Percentiles rank a stretch among this genome's conserved stretches.
Conservation (phyloP, 1,140 invertebrate species). For the Ectropis grisescens region DNA sequence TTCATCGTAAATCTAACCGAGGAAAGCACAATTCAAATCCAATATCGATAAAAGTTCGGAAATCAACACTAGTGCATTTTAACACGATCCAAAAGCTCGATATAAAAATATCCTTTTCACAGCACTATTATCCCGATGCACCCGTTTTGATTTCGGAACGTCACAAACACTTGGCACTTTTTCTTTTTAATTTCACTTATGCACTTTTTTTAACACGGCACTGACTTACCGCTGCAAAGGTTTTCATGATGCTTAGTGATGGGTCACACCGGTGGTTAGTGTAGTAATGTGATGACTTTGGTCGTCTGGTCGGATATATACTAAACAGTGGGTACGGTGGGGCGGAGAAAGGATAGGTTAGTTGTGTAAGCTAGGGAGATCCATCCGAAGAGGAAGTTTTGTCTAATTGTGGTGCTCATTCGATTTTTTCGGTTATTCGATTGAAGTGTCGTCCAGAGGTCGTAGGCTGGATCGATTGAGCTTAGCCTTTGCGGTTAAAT, state of each 20-base stretch:
- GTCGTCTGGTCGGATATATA: conserved; percentile 46
- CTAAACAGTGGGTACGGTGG: conserved; percentile 35
- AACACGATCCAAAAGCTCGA: conserved; percentile 3
- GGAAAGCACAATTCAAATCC: no score
- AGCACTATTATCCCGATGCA: conserved; percentile 12
- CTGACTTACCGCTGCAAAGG: conserved; percentile 65
- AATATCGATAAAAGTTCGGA: conserved; percentile 8
- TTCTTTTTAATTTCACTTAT: conserved; percentile 9
- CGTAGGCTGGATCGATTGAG: no score
- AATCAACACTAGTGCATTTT: conserved; percentile 21
- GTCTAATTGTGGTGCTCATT: conserved; percentile 50
- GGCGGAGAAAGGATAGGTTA: conserved; percentile 57
- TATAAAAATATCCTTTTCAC: background rate
- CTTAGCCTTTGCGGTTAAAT: no score
- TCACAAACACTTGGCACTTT: conserved; percentile 47
- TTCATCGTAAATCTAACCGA: no score
- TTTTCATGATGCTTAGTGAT: conserved; percentile 59
- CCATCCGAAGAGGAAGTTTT: conserved; percentile 44
- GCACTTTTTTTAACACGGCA: conserved; percentile 37
- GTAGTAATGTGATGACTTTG: conserved; percentile 45
- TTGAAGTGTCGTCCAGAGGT: conserved; percentile 12
- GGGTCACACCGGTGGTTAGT: conserved; percentile 50
- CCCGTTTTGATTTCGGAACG: conserved; percentile 45
- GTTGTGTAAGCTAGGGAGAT: conserved; percentile 60
- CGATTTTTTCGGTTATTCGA: conserved; percentile 30